Conservation (phyloP, 2,888 invertebrate genomes). For the Campopleginae sp. region DNA sequence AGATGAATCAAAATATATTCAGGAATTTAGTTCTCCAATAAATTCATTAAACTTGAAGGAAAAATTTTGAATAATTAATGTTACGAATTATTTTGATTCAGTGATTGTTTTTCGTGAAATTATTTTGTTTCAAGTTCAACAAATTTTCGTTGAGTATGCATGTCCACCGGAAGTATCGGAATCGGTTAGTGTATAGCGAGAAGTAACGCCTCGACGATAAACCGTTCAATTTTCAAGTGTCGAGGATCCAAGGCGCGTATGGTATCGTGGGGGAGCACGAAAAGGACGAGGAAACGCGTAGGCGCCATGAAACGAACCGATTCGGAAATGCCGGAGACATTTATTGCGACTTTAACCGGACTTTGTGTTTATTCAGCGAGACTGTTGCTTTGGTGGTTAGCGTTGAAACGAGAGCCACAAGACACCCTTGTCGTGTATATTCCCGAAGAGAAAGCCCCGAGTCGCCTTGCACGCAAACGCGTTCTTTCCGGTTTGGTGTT, state of each 20-base stretch:
- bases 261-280: constrained; percentile 55
- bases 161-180: not conserved
- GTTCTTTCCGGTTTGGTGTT: constrained; percentile 35
- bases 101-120: not conserved
- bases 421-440: constrained; percentile 14
- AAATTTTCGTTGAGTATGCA: not conserved
- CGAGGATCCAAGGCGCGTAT: constrained; percentile 35
- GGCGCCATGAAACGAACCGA: constrained; percentile 71
- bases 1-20: not conserved
- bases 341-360: constrained; percentile 84
- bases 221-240: constrained; percentile 78
- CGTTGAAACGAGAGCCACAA: constrained; percentile 46
- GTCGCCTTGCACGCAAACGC: constrained; percentile 38
- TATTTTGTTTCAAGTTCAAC: not conserved
- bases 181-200: not conserved
- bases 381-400: constrained; percentile 80
- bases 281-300: constrained; percentile 39
- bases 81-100: not conserved
- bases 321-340: constrained; percentile 81
- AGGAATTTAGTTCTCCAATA: not conserved
- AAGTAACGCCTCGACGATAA: constrained; percentile 73
- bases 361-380: constrained; percentile 84
- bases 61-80: not conserved
- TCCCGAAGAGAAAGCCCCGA: constrained; percentile 32
- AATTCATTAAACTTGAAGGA: not conserved